Evolutionary conservation across 2,113 vertebrate genomes (phyloP), one percentile per base, ranked within the genome.

Genomic region (Mystacornis crossleyi): DNA sequence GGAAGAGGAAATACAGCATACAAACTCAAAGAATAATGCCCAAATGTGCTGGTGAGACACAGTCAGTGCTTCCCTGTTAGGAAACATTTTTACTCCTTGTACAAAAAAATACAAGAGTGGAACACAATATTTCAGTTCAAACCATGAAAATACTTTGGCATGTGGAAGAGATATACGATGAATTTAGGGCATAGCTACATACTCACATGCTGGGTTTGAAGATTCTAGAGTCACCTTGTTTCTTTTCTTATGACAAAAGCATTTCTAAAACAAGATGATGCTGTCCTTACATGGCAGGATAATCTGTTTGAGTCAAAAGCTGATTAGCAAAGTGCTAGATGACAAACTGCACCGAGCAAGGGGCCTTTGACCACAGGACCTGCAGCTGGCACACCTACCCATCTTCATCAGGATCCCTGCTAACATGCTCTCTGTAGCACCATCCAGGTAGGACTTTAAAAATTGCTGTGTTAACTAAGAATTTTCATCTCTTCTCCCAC

Each of bases 1-100:
- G 84, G 89, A 95, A 96, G 57, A 93, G 36, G 51, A 95, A 97
- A 85, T 61, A 57, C 36, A 96, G 77, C n/a, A 24, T 17, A 81
- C 51, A 86, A 69, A 62, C 31, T 77, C 61, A 50, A 86, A 93
- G 77, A 93, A 73, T 47, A 93, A 79, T 42, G 29, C 38, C 51
- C 29, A 50, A 62, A 86, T 38, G n/a, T 69, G 58, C 16, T 0
- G 3, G 53, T 48, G 29, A 85, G 64, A 40, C 29, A 93, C 23
- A 71, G 80, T 57, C 57, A 86, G 20, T 54, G 71, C 43, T 91
- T 61, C 28, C 26, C 55, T 77, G 15, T 58, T 43, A 66, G 47
- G 65, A 65, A 95, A 69, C 19, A 43, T 74, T 88, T 93, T 83
- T 38, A 81, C 43, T 45, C 21, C 50, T 57, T 67, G 36, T 5